Evolutionary conservation across 2,888 invertebrate species (phyloP).

Genomic region (Sarcophaga rosellei): DNA sequence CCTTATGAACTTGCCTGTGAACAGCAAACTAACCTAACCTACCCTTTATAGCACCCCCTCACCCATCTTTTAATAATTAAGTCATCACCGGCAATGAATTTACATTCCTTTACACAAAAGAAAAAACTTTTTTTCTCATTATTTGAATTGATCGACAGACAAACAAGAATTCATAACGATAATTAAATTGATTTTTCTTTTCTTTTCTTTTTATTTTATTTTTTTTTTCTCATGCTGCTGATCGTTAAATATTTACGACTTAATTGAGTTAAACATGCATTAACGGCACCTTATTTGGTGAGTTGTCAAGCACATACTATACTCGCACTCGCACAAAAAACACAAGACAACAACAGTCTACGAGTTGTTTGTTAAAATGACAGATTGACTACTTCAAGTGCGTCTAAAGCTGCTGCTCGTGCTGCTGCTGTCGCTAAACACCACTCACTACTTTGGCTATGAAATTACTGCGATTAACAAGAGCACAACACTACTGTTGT

Average conservation of each 20-base stretch:
- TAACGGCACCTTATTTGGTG: conserved; percentile 58
- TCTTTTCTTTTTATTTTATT: neutral
- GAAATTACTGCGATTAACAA: neutral
- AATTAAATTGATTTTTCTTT: neutral
- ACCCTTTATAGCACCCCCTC: no score
- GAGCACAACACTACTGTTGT: conserved; percentile 4
- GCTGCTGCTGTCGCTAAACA: neutral
- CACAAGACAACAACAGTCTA: neutral
- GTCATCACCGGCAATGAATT: no score
- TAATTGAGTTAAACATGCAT: conserved; percentile 62
- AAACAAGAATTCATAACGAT: neutral
- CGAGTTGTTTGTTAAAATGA: neutral
- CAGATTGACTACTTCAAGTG: neutral
- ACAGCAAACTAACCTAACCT: no score
- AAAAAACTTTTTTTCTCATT: neutral
- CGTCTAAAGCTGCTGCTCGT: neutral
- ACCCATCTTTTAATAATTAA: no score
- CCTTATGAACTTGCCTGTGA: no score
- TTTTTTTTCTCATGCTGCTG: neutral
- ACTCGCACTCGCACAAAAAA: neutral
- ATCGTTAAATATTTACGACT: conserved; percentile 49
- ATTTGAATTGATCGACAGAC: neutral
- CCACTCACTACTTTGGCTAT: neutral
- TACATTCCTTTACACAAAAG: no score
- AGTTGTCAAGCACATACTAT: conserved; percentile 40